phyloP scores from a whole-genome alignment of 1,140 invertebrate genomes.

The Drosophila jambulina region DNA sequence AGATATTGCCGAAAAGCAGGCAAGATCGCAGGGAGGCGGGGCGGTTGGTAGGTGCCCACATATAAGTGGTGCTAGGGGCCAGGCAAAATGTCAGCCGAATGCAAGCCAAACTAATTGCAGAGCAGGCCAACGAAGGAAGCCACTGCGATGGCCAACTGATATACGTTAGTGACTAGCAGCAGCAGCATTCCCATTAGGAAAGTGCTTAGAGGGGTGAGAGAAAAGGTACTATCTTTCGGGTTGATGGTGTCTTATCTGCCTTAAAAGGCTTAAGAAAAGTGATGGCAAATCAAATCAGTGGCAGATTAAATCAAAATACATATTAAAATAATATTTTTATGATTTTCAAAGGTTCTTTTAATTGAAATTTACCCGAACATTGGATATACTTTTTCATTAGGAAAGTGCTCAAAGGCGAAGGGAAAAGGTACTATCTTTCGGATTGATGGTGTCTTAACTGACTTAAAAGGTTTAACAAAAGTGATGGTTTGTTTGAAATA shows the following conservation, averaged over 20 bases:
- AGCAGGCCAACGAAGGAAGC: constrained; percentile 31
- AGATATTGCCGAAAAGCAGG: constrained; percentile 41
- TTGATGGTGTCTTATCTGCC: neutral
- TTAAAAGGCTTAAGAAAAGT: neutral
- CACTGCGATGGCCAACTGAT: constrained; percentile 47
- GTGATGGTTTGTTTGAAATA: neutral
- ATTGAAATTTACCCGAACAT: too few species aligned
- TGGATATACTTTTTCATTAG: too few species aligned
- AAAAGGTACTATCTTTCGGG: neutral
- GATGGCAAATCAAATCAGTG: too few species aligned
- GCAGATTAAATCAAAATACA: neutral
- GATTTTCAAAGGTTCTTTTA: too few species aligned
- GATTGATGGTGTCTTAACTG: neutral
- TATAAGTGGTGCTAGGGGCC: constrained; percentile 27
- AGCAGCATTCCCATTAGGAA: constrained; percentile 6
- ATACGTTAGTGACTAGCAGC: constrained; percentile 43
- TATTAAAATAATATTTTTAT: neutral
- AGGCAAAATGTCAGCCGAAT: constrained; percentile 74
- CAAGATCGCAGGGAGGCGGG: neutral
- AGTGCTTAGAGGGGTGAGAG: constrained; percentile 17
- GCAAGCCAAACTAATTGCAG: constrained; percentile 78
- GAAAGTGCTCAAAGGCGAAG: too few species aligned
- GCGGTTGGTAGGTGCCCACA: neutral
- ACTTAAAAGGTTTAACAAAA: neutral
- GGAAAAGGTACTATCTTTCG: neutral